phyloP scores from a whole-genome alignment of 2,113 vertebrate genomes.

The Percopsis transmontana region DNA sequence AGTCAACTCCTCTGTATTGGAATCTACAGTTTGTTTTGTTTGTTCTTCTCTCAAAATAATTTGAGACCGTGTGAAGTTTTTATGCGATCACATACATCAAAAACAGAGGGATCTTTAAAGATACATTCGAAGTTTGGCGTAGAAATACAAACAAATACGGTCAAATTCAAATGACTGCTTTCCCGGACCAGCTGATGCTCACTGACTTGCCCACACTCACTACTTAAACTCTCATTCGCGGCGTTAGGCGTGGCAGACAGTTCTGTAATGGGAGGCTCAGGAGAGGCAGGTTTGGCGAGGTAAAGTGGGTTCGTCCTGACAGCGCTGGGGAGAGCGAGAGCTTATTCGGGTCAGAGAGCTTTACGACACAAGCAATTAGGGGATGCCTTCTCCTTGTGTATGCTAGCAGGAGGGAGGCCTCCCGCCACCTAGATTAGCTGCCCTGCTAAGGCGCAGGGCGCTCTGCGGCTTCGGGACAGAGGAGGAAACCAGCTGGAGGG shows the following conservation, averaged over 20 bases:
- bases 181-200: too few species aligned
- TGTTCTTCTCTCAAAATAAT: too few species aligned
- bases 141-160: too few species aligned
- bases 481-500: slow-evolving; percentile 67
- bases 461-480: slow-evolving; percentile 53
- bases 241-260: slow-evolving; percentile 66
- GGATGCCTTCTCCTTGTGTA: slow-evolving; percentile 56
- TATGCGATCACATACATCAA: too few species aligned
- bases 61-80: too few species aligned
- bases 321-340: slow-evolving; percentile 71
- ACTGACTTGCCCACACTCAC: too few species aligned
- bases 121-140: too few species aligned
- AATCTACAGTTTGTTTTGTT: too few species aligned
- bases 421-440: slow-evolving; percentile 74
- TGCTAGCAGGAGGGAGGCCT: slow-evolving; percentile 77
- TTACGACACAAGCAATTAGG: slow-evolving; percentile 84
- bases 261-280: slow-evolving; percentile 64
- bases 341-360: slow-evolving; percentile 82
- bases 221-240: background rate
- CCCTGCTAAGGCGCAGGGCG: slow-evolving; percentile 47
- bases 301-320: slow-evolving; percentile 80
- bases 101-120: too few species aligned
- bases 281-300: slow-evolving; percentile 80
- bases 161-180: too few species aligned
- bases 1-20: too few species aligned